A percentile compares a stretch with the other conserved stretches of the same genome.
Conservation (phyloP, 1,140 invertebrate genomes). For the Trichogramma pretiosum region DNA sequence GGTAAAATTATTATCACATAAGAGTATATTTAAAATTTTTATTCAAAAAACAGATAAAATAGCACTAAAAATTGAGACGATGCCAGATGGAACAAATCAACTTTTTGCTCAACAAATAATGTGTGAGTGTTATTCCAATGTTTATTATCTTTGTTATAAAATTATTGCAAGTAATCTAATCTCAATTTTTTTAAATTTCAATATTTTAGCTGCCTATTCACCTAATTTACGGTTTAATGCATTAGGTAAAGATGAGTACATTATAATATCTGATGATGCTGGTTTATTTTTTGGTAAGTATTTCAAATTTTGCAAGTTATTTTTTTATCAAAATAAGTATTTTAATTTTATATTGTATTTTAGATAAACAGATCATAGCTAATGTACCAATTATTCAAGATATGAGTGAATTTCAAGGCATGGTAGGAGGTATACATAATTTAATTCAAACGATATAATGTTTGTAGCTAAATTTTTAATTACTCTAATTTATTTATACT, state of each 20-base stretch:
- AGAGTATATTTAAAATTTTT: neutral
- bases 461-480: neutral
- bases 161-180: constrained; percentile 5
- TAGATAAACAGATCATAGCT: constrained; percentile 12
- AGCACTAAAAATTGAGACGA: constrained; percentile 15
- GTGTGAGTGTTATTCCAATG: constrained; percentile 7
- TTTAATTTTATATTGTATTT: neutral
- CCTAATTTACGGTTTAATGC: constrained; percentile 16
- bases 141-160: neutral
- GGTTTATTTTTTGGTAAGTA: constrained; percentile 14
- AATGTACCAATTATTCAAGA: constrained; percentile 7
- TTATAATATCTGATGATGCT: constrained; percentile 16
- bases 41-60: constrained; percentile 14
- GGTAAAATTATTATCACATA: too few species aligned
- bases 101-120: constrained; percentile 16
- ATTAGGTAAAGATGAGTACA: constrained; percentile 16
- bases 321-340: neutral
- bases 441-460: neutral
- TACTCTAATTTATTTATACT: neutral
- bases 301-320: neutral
- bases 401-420: neutral
- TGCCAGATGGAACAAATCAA: constrained; percentile 16
- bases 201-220: constrained; percentile 18
- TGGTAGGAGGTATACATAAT: constrained; percentile 1
- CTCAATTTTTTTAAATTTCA: constrained; percentile 2